phyloP scores from a whole-genome alignment of 1,140 invertebrate genomes.

The Asobara japonica region DNA sequence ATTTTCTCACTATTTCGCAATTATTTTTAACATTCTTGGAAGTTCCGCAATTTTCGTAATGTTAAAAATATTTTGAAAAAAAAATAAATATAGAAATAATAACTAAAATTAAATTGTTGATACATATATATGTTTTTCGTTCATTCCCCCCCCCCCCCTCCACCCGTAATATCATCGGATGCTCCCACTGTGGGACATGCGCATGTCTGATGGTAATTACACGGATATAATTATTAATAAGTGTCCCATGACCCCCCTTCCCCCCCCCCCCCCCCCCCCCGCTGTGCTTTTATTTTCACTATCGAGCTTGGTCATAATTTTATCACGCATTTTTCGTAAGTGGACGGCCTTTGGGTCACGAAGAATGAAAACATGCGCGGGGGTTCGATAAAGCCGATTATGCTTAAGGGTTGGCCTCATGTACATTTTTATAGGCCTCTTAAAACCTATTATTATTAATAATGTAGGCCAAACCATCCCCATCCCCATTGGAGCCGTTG shows the following conservation, averaged over 20 bases:
- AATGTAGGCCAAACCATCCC: neutral
- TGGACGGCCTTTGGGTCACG: neutral
- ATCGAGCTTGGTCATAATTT: conserved; percentile 38
- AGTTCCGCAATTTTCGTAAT: no score
- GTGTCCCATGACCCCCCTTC: conserved; percentile 36
- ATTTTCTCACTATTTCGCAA: no score
- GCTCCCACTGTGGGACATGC: conserved; percentile 12
- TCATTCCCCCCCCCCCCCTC: neutral
- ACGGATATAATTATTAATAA: conserved; percentile 52
- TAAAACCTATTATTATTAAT: neutral
- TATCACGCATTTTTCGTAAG: conserved; percentile 37
- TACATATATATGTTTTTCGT: no score
- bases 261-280: no score
- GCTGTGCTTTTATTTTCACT: conserved; percentile 12
- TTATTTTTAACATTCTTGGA: no score
- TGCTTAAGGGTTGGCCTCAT: neutral
- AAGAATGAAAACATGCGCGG: neutral
- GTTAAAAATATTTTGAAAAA: no score
- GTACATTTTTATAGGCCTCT: neutral
- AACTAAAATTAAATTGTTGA: no score
- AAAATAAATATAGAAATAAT: no score
- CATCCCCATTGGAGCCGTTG: neutral
- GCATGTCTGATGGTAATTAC: conserved; percentile 47
- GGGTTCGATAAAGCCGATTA: conserved; percentile 11
- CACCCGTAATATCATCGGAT: neutral